Evolutionary conservation across 2,888 invertebrate genomes (phyloP), one percentile per base, ranked within the genome.

Genomic region (Cantharis rufa): DNA sequence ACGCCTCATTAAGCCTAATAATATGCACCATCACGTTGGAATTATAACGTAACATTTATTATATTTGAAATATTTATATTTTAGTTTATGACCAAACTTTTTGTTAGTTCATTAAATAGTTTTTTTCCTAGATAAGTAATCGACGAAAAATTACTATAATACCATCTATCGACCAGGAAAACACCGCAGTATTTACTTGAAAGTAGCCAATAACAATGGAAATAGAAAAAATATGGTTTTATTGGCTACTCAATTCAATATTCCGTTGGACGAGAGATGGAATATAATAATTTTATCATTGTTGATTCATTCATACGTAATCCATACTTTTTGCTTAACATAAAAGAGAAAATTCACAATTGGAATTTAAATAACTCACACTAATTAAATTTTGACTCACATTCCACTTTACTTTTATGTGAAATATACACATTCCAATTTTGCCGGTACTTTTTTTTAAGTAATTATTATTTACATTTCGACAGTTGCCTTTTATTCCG

Each of bases 11-110:
- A 73, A 69, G 62, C 62, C 69, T 68, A 27, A 73, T 68, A 73
- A 69, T 69, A 73, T 73, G 73, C 73, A 62, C 28, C 73, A 73
- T 73, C 73, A 73, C 73, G 73, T 21, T 48, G 13, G 48, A n/a
- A 48, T 48, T 48, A 48, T 48, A 48, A 48, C 48, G 7, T 9
- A 48, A 48, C n/a, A 48, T n/a, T 48, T 5, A 48, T n/a, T n/a
- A 48, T 48, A 48, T 48, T 48, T 32, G n/a, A n/a, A n/a, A n/a
- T 32, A n/a, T n/a, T n/a, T n/a, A n/a, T n/a, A 7, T 48, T 48
- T 48, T n/a, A 48, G 48, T 48, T 48, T n/a, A 32, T 32, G 32
- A 3, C 3, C 21, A 21, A 16, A 16, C 16, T 18, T 21, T 21
- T 48, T 5, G 5, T n/a, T 5, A n/a, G 7, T 48, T 48, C n/a